Evolutionary conservation across 2,113 vertebrate species (phyloP).

Genomic region (Rhizomys pruinosus): DNA sequence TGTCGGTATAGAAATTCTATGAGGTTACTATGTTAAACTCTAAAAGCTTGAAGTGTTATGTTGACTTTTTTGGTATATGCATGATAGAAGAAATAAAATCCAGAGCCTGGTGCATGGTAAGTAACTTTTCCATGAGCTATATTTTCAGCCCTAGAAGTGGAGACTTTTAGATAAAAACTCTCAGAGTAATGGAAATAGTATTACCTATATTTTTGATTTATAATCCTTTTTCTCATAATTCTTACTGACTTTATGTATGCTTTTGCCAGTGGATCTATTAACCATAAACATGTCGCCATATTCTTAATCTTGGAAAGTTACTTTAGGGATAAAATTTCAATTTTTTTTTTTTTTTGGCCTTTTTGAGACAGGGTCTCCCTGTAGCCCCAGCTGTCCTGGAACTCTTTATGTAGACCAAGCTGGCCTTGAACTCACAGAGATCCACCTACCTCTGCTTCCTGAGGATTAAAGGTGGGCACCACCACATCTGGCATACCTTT

Average conservation of each 20-base stretch:
- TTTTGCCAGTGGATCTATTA: background rate
- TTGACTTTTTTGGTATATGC: too few relatives aligned
- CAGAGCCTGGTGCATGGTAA: background rate
- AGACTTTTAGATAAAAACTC: background rate
- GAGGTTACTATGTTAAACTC: background rate
- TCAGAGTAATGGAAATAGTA: background rate
- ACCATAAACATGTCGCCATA: background rate
- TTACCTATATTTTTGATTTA: background rate
- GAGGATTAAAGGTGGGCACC: too few relatives aligned
- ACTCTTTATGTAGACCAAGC: too few relatives aligned
- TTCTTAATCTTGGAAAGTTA: background rate
- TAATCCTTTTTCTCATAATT: background rate
- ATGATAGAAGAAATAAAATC: too few relatives aligned
- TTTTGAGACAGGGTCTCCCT: too few relatives aligned
- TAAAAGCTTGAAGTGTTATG: too few relatives aligned
- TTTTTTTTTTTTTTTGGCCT: too few relatives aligned
- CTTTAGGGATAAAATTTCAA: background rate
- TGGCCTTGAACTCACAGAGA: too few relatives aligned
- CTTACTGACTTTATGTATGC: background rate
- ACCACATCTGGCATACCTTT: too few relatives aligned
- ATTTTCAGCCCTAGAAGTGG: background rate
- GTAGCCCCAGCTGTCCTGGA: too few relatives aligned
- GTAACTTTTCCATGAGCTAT: background rate
- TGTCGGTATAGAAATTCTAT: background rate
- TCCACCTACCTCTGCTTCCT: too few relatives aligned